phyloP scores from a whole-genome alignment of 2,888 invertebrate genomes.

The Apotomis betuletana region DNA sequence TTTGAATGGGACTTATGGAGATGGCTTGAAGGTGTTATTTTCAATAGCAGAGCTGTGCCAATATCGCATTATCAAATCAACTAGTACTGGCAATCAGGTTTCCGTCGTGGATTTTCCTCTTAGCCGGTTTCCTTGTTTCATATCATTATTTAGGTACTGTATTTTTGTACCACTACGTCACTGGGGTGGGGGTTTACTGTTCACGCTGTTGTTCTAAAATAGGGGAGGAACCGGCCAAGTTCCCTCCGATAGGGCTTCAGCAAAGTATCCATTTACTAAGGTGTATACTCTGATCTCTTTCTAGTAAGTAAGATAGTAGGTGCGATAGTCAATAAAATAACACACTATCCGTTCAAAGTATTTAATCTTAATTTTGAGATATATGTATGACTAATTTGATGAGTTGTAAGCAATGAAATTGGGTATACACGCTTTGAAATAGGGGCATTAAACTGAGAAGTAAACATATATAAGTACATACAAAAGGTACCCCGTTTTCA shows the following conservation, averaged over 20 bases:
- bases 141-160: background rate
- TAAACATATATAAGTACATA: too few relatives aligned
- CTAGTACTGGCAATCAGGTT: slow-evolving; percentile 30
- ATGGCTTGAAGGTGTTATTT: slow-evolving; percentile 11
- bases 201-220: background rate
- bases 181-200: background rate
- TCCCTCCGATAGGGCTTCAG: too few relatives aligned
- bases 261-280: too few relatives aligned
- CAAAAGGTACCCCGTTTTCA: too few relatives aligned
- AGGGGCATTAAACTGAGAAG: too few relatives aligned
- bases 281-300: too few relatives aligned
- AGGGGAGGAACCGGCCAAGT: background rate
- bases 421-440: too few relatives aligned
- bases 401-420: background rate
- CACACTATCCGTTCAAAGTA: background rate
- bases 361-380: background rate
- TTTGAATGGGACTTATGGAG: background rate
- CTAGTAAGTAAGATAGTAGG: too few relatives aligned
- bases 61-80: slow-evolving; percentile 23
- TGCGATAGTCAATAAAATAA: background rate
- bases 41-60: background rate
- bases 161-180: background rate
- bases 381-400: background rate
- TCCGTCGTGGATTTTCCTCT: slow-evolving; percentile 53
- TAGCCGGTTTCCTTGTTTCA: slow-evolving; percentile 49